phyloP scores from a whole-genome alignment of 35 echinoderm and acorn worm genomes.

The Apostichopus japonicus region DNA sequence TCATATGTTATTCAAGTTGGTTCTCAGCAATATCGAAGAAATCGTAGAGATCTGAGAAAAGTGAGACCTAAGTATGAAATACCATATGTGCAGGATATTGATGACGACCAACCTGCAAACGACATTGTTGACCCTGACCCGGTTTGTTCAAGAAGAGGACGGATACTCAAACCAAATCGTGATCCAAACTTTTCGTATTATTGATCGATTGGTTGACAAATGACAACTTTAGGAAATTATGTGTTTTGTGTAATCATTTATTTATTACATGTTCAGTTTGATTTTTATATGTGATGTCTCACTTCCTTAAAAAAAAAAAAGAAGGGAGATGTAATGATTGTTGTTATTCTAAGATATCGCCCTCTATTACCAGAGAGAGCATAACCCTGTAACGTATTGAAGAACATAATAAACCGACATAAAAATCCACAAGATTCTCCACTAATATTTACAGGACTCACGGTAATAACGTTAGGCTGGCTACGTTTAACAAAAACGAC shows the following conservation, averaged over 20 bases:
- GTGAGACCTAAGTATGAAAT: neutral
- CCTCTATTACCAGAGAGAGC: too few relatives aligned
- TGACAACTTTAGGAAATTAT: neutral
- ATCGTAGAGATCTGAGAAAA: conserved; percentile 7
- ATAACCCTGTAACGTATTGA: too few relatives aligned
- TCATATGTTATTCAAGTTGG: neutral
- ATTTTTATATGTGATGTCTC: too few relatives aligned
- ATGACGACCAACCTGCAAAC: too few relatives aligned
- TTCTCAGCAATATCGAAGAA: neutral
- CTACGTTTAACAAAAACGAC: too few relatives aligned
- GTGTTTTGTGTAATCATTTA: neutral
- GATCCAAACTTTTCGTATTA: conserved; percentile 42
- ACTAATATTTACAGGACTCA: neutral
- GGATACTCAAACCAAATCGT: neutral
- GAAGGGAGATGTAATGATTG: neutral
- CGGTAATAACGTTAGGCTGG: too few relatives aligned
- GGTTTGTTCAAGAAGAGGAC: neutral
- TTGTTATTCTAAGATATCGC: too few relatives aligned
- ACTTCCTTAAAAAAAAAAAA: too few relatives aligned
- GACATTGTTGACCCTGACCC: too few relatives aligned
- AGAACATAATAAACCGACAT: too few relatives aligned
- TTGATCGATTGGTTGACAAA: neutral
- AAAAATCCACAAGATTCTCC: neutral
- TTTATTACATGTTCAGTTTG: neutral
- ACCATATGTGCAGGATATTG: neutral